Evolutionary conservation across 2,113 vertebrate species (phyloP), one percentile per base, ranked within the genome.

Genomic region (Otus sunia): DNA sequence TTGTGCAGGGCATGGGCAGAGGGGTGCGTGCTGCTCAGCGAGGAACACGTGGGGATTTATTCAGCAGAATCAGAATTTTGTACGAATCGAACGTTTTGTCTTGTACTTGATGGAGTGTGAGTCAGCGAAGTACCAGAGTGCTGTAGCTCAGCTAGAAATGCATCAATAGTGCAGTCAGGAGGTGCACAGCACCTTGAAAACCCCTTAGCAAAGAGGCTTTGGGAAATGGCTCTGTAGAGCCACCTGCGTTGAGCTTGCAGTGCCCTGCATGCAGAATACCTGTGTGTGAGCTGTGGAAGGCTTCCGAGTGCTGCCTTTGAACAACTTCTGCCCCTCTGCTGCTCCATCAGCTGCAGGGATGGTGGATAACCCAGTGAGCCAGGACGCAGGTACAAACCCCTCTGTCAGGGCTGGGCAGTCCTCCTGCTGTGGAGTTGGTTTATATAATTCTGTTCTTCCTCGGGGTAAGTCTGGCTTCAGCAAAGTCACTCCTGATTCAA

Each of bases 111-210:
- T 27, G 58, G 50, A 69, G 26, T 4, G 34, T 25, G 47, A 94
- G 87, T 94, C 92, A 94, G 94, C 37, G 5, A 89, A 86, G 72
- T 76, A 25, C 92, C 36, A 0, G 10, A 59, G 58, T 23, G 56
- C 79, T 47, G 45, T 6, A 67, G 60, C 71, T 92, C 71, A 36
- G 75, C 92, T 88, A 17, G 52, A 85, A 71, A 59, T 11, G 39
- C 77, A 45, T 39, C 4, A 0, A 11, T 8, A 86, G 67, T 5
- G 1, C 0, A 3, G 67, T 72, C 39, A 39, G 79, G 72, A 92
- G 86, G 43, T 10, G 56, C 74, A 11, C 25, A 37, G 75, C 52
- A n/a, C 75, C 88, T 90, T 86, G 82, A 71, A 71, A 88, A 67
- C 22, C 50, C 41, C 25, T 84, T 21, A 25, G 55, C 68, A 21